Evolutionary conservation across 2,888 invertebrate species (phyloP).

Genomic region (Harmothoe impar): DNA sequence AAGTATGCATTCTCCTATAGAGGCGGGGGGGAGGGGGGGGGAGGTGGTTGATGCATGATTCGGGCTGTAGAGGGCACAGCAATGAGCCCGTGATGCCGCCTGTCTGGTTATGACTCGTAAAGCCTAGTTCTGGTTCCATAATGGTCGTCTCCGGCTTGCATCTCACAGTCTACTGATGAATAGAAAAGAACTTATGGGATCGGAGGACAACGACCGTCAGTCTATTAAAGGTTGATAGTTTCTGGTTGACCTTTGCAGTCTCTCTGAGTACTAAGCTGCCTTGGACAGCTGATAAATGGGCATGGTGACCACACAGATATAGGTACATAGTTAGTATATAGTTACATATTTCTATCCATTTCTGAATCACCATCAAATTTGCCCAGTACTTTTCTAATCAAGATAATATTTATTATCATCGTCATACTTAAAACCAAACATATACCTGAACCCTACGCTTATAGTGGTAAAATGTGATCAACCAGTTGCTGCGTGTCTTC

Average conservation of each 20-base stretch:
- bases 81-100: not conserved
- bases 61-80: not conserved
- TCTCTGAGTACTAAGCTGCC: not conserved
- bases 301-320: too few relatives aligned
- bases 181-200: not conserved
- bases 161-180: not conserved
- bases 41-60: not conserved
- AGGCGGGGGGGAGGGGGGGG: too few relatives aligned
- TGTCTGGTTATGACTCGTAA: not conserved
- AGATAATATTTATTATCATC: too few relatives aligned
- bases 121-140: not conserved
- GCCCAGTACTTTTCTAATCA: too few relatives aligned
- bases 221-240: not conserved
- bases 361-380: too few relatives aligned
- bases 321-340: too few relatives aligned
- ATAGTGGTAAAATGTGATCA: too few relatives aligned
- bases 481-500: too few relatives aligned
- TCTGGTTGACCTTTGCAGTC: not conserved
- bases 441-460: too few relatives aligned
- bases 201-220: constrained; percentile 5
- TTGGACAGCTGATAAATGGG: too few relatives aligned
- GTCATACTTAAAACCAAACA: too few relatives aligned
- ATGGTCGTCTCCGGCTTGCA: not conserved
- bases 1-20: not conserved
- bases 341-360: too few relatives aligned